Conservation (phyloP, 2,113 vertebrate genomes). For the Sorex fumeus region DNA sequence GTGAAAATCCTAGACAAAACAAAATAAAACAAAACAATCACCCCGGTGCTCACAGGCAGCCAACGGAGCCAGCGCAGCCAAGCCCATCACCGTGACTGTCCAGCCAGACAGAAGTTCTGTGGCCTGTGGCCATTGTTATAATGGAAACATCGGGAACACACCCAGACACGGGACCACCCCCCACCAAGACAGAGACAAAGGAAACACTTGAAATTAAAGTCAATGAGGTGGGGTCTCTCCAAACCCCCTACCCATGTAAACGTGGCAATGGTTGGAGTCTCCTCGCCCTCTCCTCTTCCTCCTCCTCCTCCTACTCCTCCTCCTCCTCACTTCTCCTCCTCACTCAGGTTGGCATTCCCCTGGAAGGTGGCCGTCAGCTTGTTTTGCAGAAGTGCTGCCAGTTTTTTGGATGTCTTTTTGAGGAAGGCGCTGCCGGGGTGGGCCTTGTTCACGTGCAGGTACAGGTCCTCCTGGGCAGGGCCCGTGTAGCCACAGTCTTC, state of each 20-base stretch:
- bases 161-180: background rate
- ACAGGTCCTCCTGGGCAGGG: constrained; percentile 91
- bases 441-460: constrained; percentile 87
- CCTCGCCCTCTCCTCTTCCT: background rate
- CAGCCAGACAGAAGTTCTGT: background rate
- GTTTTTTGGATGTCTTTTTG: constrained; percentile 92
- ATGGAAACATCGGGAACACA: background rate
- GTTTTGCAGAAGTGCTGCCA: constrained; percentile 89
- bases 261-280: background rate
- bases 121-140: background rate
- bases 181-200: background rate
- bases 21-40: background rate
- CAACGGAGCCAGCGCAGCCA: background rate
- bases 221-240: background rate
- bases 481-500: constrained; percentile 94
- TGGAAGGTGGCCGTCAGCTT: constrained; percentile 87
- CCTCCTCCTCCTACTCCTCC: fast-evolving
- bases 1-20: constrained; percentile 30
- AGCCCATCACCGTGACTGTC: background rate
- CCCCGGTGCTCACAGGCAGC: background rate
- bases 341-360: constrained; percentile 75
- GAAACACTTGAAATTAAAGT: background rate
- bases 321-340: constrained; percentile 82
- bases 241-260: constrained; percentile 70
- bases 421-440: constrained; percentile 90